These are phyloP conservation scores for Microtus oregoni DNA, from an alignment of 2,113 vertebrate genomes.

Conservation along the genomic window DNA sequence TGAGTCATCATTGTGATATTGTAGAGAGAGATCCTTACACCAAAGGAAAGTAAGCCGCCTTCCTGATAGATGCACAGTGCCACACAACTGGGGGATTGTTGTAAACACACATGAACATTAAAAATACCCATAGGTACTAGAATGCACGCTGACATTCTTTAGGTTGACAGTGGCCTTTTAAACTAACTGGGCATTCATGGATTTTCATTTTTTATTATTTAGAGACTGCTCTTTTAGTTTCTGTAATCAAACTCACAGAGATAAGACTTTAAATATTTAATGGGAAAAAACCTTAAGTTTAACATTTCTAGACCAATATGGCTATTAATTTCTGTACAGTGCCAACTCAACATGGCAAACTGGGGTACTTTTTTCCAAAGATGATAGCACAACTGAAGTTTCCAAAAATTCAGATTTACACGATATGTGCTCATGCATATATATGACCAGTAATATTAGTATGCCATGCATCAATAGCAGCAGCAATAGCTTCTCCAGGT, in stretches of 20 bases:
- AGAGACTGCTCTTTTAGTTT: background rate
- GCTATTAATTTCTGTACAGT: background rate
- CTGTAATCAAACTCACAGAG: background rate
- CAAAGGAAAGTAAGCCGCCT: constrained; percentile 54
- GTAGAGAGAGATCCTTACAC: constrained; percentile 56
- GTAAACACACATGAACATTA: constrained; percentile 23
- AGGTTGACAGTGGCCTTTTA: constrained; percentile 3
- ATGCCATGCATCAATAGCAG: background rate
- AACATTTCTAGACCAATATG: background rate
- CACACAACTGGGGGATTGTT: constrained; percentile 13
- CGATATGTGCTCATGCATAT: background rate
- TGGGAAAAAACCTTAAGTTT: background rate
- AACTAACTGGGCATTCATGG: constrained; percentile 37
- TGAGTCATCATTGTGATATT: constrained; percentile 61
- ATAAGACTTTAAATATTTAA: background rate
- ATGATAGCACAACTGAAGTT: background rate
- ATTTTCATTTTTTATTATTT: background rate
- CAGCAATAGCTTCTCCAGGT: background rate
- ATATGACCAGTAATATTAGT: background rate
- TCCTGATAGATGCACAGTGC: constrained; percentile 46
- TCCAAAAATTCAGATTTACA: background rate
- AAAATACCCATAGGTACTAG: constrained; percentile 1
- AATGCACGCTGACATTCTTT: constrained; percentile 27
- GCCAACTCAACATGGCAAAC: background rate
- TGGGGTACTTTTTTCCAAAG: background rate